phyloP scores from a whole-genome alignment of 2,888 invertebrate genomes.

The Drosophila tripunctata region DNA sequence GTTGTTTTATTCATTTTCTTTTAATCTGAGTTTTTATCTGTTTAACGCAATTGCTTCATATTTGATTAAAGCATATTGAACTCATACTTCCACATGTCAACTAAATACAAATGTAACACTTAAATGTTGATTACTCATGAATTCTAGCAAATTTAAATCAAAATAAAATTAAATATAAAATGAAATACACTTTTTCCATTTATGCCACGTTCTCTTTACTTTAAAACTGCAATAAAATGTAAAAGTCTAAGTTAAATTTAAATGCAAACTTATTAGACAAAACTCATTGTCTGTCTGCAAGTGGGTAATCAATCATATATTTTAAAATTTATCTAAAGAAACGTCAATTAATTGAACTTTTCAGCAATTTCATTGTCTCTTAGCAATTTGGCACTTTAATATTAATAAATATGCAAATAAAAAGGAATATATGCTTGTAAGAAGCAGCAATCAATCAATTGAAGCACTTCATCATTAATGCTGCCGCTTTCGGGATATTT shows the following conservation, averaged over 20 bases:
- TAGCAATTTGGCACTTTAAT: conserved; percentile 24
- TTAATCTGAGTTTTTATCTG: too few species aligned
- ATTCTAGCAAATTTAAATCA: too few species aligned
- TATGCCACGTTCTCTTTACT: background rate
- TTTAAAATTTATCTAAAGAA: background rate
- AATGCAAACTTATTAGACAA: background rate
- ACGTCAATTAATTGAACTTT: conserved; percentile 8
- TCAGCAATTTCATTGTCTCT: conserved; percentile 13
- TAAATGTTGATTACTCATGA: too few species aligned
- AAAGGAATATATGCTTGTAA: background rate
- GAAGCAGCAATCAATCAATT: conserved; percentile 56
- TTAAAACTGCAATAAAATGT: background rate
- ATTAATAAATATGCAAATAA: background rate
- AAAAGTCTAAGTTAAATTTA: background rate
- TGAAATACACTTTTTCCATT: too few species aligned
- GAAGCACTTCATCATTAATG: conserved; percentile 44
- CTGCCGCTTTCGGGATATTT: conserved; percentile 16
- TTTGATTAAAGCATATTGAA: too few species aligned
- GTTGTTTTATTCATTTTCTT: too few species aligned
- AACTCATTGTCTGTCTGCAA: background rate
- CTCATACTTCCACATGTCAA: too few species aligned
- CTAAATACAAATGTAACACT: too few species aligned
- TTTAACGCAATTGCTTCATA: too few species aligned
- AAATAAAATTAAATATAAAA: too few species aligned
- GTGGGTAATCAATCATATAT: background rate